Base-by-base conservation (phyloP, 2,888 invertebrate species). In the Steinernema carpocapsae region DNA sequence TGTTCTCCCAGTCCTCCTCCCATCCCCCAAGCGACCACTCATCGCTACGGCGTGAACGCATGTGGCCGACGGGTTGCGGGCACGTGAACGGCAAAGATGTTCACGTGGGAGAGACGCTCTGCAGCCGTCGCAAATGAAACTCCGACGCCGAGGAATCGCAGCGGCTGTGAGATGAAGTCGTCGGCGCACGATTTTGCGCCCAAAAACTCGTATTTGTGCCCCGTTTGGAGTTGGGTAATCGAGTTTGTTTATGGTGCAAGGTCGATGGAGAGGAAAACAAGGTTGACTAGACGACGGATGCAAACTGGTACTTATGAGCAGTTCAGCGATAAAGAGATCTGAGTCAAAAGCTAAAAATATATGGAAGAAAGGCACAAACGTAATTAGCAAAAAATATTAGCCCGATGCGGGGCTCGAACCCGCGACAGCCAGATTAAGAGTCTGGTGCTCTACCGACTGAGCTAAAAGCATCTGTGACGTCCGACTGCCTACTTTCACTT, bases 391-490 rank as follows among this genome's bases (percentile, higher is more conserved):
- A 59, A 73, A 73, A 64, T 10, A 42, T 77, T 76, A 83, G 83
- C 84, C 83, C 84, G 80, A 84, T 84, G 83, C 82, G 84, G 83
- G 84, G 83, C 84, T 84, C 84, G 83, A 84, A 84, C 83, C 84
- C 84, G 83, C 83, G 84, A 83, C 84, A 83, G 79, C 84, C 84
- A 84, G 84, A 84, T 84, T 84, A 84, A 84, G 84, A 84, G 84
- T 84, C 84, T 84, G 84, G 84, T 84, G 84, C 84, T 84, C 84
- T 84, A 84, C 84, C 83, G 84, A 83, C 84, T 84, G 83, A 84
- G 84, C 83, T 84, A 84, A 84, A 82, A 82, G 83, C 82, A 80
- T 81, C 24, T 56, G 24, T 43, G 43, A 12, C 43, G 7, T 7
- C 14, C 7, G 14, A 43, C 10, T 43, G 43, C 14, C 43, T 12